Percentiles rank a stretch among this genome's conserved stretches.
phyloP scores from a whole-genome alignment of 2,113 vertebrate species.

The Gila orcuttii region DNA sequence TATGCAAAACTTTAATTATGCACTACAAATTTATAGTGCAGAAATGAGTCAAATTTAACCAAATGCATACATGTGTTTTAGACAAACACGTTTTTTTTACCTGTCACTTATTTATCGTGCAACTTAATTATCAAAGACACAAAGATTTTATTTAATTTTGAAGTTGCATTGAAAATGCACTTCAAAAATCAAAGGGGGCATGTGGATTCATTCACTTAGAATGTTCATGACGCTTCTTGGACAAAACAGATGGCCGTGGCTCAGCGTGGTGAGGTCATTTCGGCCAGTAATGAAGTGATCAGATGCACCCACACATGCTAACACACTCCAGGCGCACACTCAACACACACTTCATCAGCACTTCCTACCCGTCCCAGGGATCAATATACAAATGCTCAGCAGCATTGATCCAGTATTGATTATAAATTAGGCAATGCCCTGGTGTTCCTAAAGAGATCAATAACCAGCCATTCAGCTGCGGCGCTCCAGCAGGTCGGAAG shows the following conservation, averaged over 20 bases:
- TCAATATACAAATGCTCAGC: slow-evolving; percentile 62
- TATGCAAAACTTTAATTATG: background rate
- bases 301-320: slow-evolving; percentile 59
- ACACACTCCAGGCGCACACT: slow-evolving; percentile 61
- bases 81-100: background rate
- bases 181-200: background rate
- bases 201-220: background rate
- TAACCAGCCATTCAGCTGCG: slow-evolving; percentile 66
- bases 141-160: background rate
- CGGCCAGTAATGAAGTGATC: slow-evolving; percentile 61
- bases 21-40: background rate
- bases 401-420: slow-evolving; percentile 78
- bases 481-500: slow-evolving; percentile 57
- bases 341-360: slow-evolving; percentile 64
- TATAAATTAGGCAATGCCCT: slow-evolving; percentile 77
- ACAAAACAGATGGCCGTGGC: slow-evolving; percentile 47
- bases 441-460: slow-evolving; percentile 72
- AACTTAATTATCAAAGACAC: background rate
- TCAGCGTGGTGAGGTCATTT: slow-evolving; percentile 53
- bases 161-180: background rate
- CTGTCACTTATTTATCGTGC: background rate
- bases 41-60: background rate
- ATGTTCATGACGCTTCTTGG: slow-evolving; percentile 12
- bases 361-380: slow-evolving; percentile 66
- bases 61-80: background rate